phyloP scores from a whole-genome alignment of 2,888 invertebrate genomes.

The Smittia aterrima region DNA sequence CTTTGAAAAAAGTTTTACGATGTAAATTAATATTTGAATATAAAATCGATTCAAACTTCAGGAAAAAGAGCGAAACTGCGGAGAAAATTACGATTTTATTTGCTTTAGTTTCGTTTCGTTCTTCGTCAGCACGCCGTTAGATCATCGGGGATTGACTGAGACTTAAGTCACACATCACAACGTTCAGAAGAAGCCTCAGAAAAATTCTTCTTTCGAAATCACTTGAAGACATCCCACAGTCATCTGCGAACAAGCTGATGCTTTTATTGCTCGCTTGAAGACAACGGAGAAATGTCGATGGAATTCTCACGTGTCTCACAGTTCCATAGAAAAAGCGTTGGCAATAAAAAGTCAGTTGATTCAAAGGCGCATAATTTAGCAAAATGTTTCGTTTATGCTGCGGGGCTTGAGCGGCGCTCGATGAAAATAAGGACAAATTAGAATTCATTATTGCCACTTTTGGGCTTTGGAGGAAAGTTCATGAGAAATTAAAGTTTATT shows the following conservation, averaged over 20 bases:
- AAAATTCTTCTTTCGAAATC: no score
- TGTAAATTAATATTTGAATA: constrained; percentile 1
- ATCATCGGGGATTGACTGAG: no score
- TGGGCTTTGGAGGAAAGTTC: background rate
- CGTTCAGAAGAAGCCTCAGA: no score
- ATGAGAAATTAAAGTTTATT: background rate
- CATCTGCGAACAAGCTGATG: background rate
- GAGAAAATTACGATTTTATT: background rate
- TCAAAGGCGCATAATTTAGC: constrained; percentile 21
- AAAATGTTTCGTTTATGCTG: constrained; percentile 8
- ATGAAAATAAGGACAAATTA: constrained; percentile 30
- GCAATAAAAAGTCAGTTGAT: constrained; percentile 1
- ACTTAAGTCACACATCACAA: no score
- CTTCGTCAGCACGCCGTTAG: background rate
- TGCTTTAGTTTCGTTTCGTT: background rate
- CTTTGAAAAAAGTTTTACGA: background rate
- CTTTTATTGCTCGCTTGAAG: background rate
- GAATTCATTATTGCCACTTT: constrained; percentile 18
- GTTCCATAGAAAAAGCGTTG: constrained; percentile 6
- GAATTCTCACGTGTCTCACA: constrained; percentile 36
- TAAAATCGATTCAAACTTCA: background rate
- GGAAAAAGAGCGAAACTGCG: background rate
- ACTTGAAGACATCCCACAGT: no score
- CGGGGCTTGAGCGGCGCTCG: background rate
- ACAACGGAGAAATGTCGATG: constrained; percentile 31